Evolutionary conservation across 2,113 vertebrate species (phyloP).

Genomic region (zebrafish (Danio rerio)): GRCz12tu NC_133181.1:53903001-53903500

Average conservation of each 20-base stretch:
- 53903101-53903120: neutral
- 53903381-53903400: too few relatives aligned
- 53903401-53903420: too few relatives aligned
- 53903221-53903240: neutral
- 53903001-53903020: neutral
- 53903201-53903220: neutral
- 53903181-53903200: neutral
- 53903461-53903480: too few relatives aligned
- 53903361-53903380: too few relatives aligned
- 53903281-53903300: too few relatives aligned
- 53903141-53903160: neutral
- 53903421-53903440: too few relatives aligned
- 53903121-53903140: neutral
- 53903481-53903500: too few relatives aligned
- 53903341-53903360: too few relatives aligned
- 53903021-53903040: slow-evolving; percentile 12
- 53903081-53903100: neutral
- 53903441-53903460: too few relatives aligned
- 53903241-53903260: neutral
- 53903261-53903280: neutral
- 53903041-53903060: slow-evolving; percentile 17
- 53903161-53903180: neutral
- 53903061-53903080: neutral
- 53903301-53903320: too few relatives aligned
- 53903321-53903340: too few relatives aligned